Evolutionary conservation across 2,797 vertebrate genomes (phyloP).

Genomic region (Hephaestus fuliginosus): DNA sequence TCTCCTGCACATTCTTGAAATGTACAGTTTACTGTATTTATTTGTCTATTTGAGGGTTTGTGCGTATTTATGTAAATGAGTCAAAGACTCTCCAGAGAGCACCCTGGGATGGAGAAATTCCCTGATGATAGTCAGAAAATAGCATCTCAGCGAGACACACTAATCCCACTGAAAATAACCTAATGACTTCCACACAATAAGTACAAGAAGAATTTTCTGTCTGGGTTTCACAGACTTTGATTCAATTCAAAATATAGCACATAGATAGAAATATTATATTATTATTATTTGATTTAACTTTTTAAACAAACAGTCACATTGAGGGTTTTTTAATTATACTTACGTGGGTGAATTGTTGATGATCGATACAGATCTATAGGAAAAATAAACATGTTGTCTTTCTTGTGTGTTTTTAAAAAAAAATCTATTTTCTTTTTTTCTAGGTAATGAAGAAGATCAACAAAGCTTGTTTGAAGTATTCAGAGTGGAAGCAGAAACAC

Average conservation of each 20-base stretch:
- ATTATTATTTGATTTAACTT: not conserved
- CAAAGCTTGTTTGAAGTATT: conserved; percentile 94
- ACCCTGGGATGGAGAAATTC: conserved; percentile 18
- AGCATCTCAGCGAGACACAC: not conserved
- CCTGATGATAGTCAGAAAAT: conserved; percentile 41
- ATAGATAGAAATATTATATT: not conserved
- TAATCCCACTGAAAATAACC: conserved; percentile 28
- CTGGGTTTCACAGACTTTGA: not conserved
- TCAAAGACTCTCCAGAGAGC: conserved; percentile 38
- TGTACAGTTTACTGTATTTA: conserved; percentile 11
- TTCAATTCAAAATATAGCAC: not conserved
- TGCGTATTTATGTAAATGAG: conserved; percentile 27
- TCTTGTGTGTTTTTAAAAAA: not conserved
- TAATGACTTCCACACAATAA: conserved; percentile 4
- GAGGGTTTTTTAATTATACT: no score
- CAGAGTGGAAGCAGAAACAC: conserved; percentile 94
- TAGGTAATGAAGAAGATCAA: conserved; percentile 97
- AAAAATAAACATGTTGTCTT: not conserved
- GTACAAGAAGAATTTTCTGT: not conserved
- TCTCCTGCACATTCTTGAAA: conserved; percentile 19
- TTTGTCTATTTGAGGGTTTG: conserved; percentile 22
- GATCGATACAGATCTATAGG: not conserved
- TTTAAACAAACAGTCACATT: not conserved
- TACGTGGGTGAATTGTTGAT: not conserved
- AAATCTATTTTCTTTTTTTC: not conserved